phyloP scores from a whole-genome alignment of 2,113 vertebrate species.

The Tetrax tetrax region DNA sequence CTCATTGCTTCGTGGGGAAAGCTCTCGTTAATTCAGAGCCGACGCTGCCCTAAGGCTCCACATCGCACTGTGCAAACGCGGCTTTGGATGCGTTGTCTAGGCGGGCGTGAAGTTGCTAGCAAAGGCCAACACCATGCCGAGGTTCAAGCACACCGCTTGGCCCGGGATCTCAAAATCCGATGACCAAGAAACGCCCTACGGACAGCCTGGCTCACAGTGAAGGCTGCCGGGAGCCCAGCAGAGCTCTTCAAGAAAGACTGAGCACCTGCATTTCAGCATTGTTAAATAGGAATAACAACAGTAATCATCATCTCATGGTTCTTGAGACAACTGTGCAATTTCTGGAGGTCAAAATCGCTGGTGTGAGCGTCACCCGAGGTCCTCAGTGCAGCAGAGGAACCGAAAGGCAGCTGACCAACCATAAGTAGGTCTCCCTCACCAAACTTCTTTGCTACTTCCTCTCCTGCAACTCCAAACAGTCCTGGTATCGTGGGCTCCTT shows the following conservation, averaged over 20 bases:
- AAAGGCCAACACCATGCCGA: fast-evolving
- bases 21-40: fast-evolving
- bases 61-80: fast-evolving
- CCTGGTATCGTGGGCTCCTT: not conserved
- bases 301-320: not conserved
- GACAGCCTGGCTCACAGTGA: fast-evolving
- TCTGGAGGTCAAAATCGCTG: fast-evolving
- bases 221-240: not conserved
- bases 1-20: not conserved
- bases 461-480: not conserved
- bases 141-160: fast-evolving
- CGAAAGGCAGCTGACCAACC: not conserved
- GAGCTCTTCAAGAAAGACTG: not conserved
- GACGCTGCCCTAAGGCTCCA: not conserved
- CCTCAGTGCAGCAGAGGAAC: not conserved
- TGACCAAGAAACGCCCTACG: fast-evolving
- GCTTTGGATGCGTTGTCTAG: fast-evolving
- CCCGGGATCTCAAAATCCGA: not conserved
- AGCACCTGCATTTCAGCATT: not conserved
- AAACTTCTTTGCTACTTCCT: not conserved
- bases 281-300: not conserved
- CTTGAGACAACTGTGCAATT: not conserved
- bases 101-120: not conserved
- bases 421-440: fast-evolving
- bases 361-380: fast-evolving